Evolutionary conservation across 2,888 invertebrate species (phyloP).

Genomic region (Lithophane leautieri): DNA sequence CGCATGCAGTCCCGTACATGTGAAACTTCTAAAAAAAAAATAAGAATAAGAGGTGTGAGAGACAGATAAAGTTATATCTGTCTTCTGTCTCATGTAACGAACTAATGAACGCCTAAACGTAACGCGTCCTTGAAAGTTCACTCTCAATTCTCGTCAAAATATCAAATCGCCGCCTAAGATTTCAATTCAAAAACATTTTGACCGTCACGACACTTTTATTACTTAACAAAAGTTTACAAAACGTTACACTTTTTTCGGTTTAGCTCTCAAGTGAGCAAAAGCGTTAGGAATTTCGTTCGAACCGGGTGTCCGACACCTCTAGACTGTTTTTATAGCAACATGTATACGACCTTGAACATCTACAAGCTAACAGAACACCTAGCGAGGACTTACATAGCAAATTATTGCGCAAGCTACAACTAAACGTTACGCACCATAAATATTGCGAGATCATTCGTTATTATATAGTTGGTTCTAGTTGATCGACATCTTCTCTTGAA

Average conservation of each 20-base stretch:
- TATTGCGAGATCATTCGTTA: conserved; percentile 82
- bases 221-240: no score
- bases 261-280: no score
- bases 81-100: no score
- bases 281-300: not conserved
- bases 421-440: conserved; percentile 72
- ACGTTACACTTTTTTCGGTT: no score
- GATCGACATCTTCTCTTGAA: conserved; percentile 93
- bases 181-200: no score
- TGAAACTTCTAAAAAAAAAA: not conserved
- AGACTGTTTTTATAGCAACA: not conserved
- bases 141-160: not conserved
- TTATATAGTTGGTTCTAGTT: conserved; percentile 70
- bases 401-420: conserved; percentile 70
- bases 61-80: no score
- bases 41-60: not conserved
- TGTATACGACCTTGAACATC: conserved; percentile 51
- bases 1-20: not conserved
- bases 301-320: not conserved
- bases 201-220: no score
- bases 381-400: conserved; percentile 66
- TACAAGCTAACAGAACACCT: conserved; percentile 58
- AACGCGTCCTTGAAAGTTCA: no score
- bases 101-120: no score
- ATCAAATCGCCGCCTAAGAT: not conserved